Evolutionary conservation across 2,113 vertebrate species (phyloP).

Genomic region (Gallinago undulata): DNA sequence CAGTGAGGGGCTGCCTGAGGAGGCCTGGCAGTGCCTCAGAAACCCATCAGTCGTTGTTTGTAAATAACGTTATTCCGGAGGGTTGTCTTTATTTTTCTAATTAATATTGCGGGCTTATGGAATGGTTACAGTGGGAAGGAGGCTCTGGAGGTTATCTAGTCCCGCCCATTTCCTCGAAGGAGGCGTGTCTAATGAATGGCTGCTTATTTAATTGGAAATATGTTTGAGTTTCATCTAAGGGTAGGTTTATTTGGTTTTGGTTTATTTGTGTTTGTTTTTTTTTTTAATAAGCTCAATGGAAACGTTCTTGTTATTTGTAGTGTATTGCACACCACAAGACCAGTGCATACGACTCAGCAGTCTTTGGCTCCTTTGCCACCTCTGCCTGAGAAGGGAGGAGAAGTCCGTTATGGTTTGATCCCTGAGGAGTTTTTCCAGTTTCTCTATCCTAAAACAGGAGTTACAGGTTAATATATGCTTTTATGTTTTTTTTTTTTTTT

Average conservation of each 20-base stretch:
- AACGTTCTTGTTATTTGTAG: slow-evolving; percentile 37
- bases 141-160: not conserved
- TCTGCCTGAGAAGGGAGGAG: slow-evolving; percentile 90
- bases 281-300: fast-evolving
- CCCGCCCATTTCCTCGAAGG: not conserved
- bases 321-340: slow-evolving; percentile 77
- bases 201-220: fast-evolving
- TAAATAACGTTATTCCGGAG: fast-evolving
- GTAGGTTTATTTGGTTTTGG: not conserved
- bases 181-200: fast-evolving
- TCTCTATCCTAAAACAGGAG: slow-evolving; percentile 96
- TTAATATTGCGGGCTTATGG: fast-evolving
- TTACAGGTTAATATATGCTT: slow-evolving; percentile 81
- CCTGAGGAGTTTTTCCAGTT: slow-evolving; percentile 95
- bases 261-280: too few relatives aligned
- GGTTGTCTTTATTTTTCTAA: fast-evolving
- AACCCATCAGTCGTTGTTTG: fast-evolving
- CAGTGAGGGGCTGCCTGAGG: not conserved
- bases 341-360: slow-evolving; percentile 83
- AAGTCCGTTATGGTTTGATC: slow-evolving; percentile 89
- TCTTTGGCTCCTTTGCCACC: slow-evolving; percentile 85
- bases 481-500: too few relatives aligned
- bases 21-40: not conserved
- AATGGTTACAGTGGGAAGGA: fast-evolving
- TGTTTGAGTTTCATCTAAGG: fast-evolving